phyloP scores from a whole-genome alignment of 2,113 vertebrate genomes.

The Morone chrysops region DNA sequence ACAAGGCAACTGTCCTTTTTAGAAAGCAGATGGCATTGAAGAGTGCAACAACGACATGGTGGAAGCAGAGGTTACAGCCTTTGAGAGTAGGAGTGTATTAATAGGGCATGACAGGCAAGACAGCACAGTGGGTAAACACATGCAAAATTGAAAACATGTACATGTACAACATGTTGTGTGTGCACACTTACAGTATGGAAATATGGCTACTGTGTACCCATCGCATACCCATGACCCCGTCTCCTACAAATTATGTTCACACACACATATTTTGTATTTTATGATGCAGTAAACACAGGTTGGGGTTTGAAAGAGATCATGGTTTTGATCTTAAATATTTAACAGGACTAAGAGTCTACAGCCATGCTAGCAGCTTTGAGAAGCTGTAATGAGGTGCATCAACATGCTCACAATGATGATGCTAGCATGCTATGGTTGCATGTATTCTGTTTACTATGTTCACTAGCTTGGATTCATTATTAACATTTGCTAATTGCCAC shows the following conservation, averaged over 20 bases:
- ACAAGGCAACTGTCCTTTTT: slow-evolving; percentile 10
- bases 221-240: not conserved
- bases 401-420: not conserved
- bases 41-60: slow-evolving; percentile 26
- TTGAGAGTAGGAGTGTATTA: slow-evolving; percentile 45
- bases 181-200: not conserved
- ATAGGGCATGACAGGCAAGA: slow-evolving; percentile 51
- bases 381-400: not conserved
- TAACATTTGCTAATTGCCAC: too few species aligned
- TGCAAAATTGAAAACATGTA: slow-evolving; percentile 35
- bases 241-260: not conserved
- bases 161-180: not conserved
- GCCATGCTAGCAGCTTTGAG: not conserved
- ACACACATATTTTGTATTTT: slow-evolving; percentile 7
- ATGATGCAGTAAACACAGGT: not conserved
- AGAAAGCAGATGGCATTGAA: slow-evolving; percentile 25
- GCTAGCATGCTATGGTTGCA: too few species aligned
- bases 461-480: too few species aligned
- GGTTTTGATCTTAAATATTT: not conserved
- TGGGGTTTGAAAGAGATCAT: not conserved
- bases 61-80: slow-evolving; percentile 38
- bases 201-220: not conserved
- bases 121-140: slow-evolving; percentile 38
- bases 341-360: not conserved
- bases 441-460: too few species aligned